Evolutionary conservation across 2,888 invertebrate species (phyloP).

Genomic region (Tryphoninae sp.): DNA sequence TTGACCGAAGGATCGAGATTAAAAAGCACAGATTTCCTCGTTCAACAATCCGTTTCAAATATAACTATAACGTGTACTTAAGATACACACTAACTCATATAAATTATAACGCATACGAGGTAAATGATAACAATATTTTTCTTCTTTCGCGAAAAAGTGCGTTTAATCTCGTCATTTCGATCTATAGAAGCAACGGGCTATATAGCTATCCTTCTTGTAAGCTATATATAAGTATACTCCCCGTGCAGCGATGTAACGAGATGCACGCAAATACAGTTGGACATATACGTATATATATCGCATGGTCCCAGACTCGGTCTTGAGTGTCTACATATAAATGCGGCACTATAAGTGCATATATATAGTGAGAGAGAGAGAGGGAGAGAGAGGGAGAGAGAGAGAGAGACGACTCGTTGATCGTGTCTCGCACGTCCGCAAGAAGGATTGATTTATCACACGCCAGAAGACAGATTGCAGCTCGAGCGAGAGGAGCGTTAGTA

Average conservation of each 20-base stretch:
- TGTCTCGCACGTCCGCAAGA: conserved; percentile 75
- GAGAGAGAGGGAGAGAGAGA: conserved; percentile 57
- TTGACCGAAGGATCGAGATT: conserved; percentile 46
- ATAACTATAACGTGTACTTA: conserved; percentile 46
- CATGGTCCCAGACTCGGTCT: conserved; percentile 35
- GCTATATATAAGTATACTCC: not conserved
- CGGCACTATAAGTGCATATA: conserved; percentile 40
- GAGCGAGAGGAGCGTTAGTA: conserved; percentile 14
- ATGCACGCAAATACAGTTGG: conserved; percentile 37
- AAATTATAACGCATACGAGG: conserved; percentile 32
- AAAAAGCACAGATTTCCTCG: conserved; percentile 39
- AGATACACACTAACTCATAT: conserved; percentile 17
- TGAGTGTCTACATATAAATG: conserved; percentile 52
- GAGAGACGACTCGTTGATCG: conserved; percentile 69
- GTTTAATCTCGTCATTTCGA: conserved; percentile 53
- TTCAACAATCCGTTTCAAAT: conserved; percentile 27
- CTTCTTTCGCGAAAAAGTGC: conserved; percentile 22
- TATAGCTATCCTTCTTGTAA: conserved; percentile 4
- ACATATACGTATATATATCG: conserved; percentile 39
- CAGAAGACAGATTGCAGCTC: conserved; percentile 77
- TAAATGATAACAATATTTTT: conserved; percentile 27
- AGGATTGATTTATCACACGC: conserved; percentile 79
- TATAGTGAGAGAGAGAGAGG: not conserved
- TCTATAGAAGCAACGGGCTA: conserved; percentile 48
- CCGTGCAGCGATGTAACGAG: conserved; percentile 35